Base-by-base conservation (phyloP, 2,113 vertebrate species). In the Nothobranchius kuhntae region DNA sequence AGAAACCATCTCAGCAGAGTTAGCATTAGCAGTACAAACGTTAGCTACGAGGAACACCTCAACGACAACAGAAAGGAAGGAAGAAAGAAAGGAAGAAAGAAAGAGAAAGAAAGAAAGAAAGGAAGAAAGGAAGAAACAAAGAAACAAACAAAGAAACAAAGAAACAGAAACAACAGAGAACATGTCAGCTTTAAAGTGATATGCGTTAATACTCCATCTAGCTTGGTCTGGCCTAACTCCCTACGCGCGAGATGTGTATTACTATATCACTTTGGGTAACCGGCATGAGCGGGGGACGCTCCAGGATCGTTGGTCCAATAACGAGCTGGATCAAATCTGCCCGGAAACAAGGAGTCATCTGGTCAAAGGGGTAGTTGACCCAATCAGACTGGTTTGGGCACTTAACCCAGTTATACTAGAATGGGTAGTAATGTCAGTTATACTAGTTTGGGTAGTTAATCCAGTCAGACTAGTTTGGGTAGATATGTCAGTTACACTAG, bases 251-350 rank as follows among this genome's bases (percentile, higher is more conserved):
- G 95, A 96, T 95, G 96, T 96, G 96, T 96, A 96, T 95, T 95
- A 95, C 92, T 95, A 94, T 96, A 98, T 96, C 96, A 96, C 95
- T 96, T 96, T 94, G 94, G 95, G 96, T 96, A 98, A 98, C 96
- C 95, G 96, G 96, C 97, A 97, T 87, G 60, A 80, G 93, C 90
- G 89, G 90, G 86, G 89, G 66, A 93, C 94, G 89, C 91, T 91
- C 92, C 73, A 85, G 89, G 65, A 55, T 45, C 54, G 61, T 45
- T 21, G 44, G 36, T 17, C 12, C 59, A 30, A 15, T 30, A 17
- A 17, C 7, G 26, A 47, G 9, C 36, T 53, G 30, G 30, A 30
- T 30, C 30, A 30, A 30, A 30, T 30, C 30, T 4, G 30, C 30
- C 30, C 30, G 30, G 30, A 30, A 30, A 30, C 30, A 30, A 30